phyloP scores from a whole-genome alignment of 2,797 vertebrate genomes.

The Sebastiscus tertius region DNA sequence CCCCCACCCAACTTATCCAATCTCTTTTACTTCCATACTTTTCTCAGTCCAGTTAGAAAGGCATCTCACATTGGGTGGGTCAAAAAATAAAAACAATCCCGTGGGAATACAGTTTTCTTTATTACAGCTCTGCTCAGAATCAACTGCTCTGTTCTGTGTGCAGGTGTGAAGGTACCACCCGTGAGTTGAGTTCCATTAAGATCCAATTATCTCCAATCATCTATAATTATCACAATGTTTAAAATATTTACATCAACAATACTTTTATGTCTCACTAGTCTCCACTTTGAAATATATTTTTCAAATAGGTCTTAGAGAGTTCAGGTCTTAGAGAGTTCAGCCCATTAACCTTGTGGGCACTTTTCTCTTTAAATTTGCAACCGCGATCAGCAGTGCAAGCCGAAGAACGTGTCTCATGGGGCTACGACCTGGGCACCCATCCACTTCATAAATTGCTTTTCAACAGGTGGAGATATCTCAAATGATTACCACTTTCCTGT shows the following conservation, averaged over 20 bases:
- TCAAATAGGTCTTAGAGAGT: no score
- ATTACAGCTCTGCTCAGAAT: not conserved
- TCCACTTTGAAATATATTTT: not conserved
- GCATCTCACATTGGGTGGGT: not conserved
- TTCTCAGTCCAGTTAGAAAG: not conserved
- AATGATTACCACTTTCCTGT: constrained; percentile 1
- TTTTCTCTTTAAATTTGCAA: not conserved
- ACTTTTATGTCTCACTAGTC: not conserved
- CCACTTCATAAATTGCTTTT: constrained; percentile 22
- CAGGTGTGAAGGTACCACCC: not conserved
- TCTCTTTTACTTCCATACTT: constrained; percentile 16
- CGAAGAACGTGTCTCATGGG: not conserved
- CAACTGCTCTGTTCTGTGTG: not conserved
- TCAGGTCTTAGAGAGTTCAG: not conserved
- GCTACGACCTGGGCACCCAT: constrained; percentile 2
- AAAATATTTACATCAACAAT: not conserved
- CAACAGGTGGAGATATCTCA: not conserved
- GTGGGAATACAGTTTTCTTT: not conserved
- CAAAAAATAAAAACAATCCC: not conserved
- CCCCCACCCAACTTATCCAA: not conserved
- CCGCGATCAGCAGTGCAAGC: not conserved
- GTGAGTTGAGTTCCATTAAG: not conserved
- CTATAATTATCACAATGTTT: not conserved
- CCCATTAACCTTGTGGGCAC: not conserved
- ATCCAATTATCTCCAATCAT: not conserved